phyloP scores from a whole-genome alignment of 2,888 invertebrate genomes.

The Agelastica alni region DNA sequence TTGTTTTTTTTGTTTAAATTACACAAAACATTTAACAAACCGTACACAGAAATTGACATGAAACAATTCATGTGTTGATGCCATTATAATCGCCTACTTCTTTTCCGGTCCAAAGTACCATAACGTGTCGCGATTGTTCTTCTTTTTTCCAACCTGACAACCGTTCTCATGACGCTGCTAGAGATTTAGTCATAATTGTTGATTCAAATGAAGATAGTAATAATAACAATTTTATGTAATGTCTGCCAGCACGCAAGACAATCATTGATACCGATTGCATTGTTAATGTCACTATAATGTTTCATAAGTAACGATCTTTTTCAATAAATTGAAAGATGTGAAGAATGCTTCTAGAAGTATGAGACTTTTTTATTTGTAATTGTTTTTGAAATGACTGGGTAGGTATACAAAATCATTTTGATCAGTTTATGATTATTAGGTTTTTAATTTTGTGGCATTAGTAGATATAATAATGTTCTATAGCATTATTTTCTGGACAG shows the following conservation, averaged over 20 bases:
- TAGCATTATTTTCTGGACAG: too few relatives aligned
- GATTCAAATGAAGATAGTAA: slow-evolving; percentile 19
- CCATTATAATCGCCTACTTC: slow-evolving; percentile 13
- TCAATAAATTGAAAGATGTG: too few relatives aligned
- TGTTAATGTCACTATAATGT: slow-evolving; percentile 22
- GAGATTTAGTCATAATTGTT: slow-evolving; percentile 10
- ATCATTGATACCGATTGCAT: slow-evolving; percentile 21
- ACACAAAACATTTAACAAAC: too few relatives aligned
- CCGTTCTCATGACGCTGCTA: slow-evolving; percentile 6
- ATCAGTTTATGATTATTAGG: too few relatives aligned
- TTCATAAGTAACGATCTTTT: background rate
- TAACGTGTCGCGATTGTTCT: background rate
- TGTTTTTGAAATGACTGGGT: too few relatives aligned
- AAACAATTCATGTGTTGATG: slow-evolving; percentile 14
- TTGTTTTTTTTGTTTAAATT: too few relatives aligned
- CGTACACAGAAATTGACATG: background rate
- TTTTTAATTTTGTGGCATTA: too few relatives aligned
- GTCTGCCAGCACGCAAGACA: slow-evolving; percentile 17
- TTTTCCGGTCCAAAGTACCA: background rate
- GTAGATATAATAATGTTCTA: too few relatives aligned
- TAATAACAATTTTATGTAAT: slow-evolving; percentile 21
- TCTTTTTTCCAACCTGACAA: background rate
- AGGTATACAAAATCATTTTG: too few relatives aligned
- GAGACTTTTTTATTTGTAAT: too few relatives aligned
- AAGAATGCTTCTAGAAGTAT: background rate